Base-by-base conservation (phyloP, 2,113 vertebrate species). In the Oreochromis niloticus region DNA sequence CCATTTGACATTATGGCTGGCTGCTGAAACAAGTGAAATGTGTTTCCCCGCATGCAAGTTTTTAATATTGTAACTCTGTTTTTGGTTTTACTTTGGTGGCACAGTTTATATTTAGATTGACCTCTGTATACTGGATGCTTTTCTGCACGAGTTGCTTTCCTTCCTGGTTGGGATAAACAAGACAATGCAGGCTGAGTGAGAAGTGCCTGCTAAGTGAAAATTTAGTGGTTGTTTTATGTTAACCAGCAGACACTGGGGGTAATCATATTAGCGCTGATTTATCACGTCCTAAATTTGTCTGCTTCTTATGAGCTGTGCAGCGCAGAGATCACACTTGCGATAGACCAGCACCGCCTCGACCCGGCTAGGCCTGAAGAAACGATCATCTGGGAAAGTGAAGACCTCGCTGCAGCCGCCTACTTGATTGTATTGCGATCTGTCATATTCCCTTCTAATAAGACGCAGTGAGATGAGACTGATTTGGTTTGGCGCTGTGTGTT, bases 261-360 rank as follows among this genome's bases (percentile, higher is more conserved):
- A 84, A 91, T 87, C 81, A 34, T 66, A 88, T 93, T 92, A 91
- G 80, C 9, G 11, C 80, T 85, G 88, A 89, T 92, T 87, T 92
- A 92, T 90, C 82, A 75, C 55, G 63, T 84, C 85, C 80, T 78
- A 90, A 85, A 92, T 73, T 73, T 82, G 89, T 80, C 85, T 46
- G 83, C 71, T 88, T 34, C 86, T 83, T 89, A 85, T 83, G 88
- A 90, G 82, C 82, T 80, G 83, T 68, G 89, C 86, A 57, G 85
- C 48, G 10, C 12, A 27, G 80, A 87, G 90, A 88, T 89, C 84
- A 68, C 85, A 83, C 85, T 81, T 27, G 75, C 16, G 85, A 90
- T 85, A 71, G 81, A 80, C 81, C 81, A 9, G 63, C 56, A 63
- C 30, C 3, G 36, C 41, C 71, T 83, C 32, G 9, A 82, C 36